Evolutionary conservation across 2,113 vertebrate genomes (phyloP).

Genomic region (Clinocottus analis): DNA sequence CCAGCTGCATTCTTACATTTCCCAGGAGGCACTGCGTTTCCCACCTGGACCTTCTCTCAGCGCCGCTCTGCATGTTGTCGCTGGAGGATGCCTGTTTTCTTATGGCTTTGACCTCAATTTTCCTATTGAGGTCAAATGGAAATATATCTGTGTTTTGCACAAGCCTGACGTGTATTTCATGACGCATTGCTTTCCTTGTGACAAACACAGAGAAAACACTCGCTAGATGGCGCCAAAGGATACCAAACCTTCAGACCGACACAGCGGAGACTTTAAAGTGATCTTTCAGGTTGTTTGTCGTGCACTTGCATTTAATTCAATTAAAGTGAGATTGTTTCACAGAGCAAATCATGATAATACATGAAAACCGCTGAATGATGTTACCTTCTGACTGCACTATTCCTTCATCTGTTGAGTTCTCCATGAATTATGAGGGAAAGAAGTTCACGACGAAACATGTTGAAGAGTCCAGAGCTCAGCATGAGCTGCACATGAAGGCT

Average conservation of each 20-base stretch:
- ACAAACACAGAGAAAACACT: neutral
- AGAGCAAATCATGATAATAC: neutral
- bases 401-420: neutral
- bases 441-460: neutral
- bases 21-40: neutral
- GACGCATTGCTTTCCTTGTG: neutral
- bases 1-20: neutral
- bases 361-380: neutral
- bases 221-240: conserved; percentile 66
- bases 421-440: neutral
- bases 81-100: conserved; percentile 1
- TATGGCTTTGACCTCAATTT: conserved; percentile 27
- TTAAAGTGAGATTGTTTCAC: neutral
- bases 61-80: neutral
- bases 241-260: conserved; percentile 2
- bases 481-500: neutral
- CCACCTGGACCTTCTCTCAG: conserved; percentile 26
- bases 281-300: neutral
- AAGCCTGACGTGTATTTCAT: conserved; percentile 19
- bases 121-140: neutral
- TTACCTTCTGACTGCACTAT: neutral
- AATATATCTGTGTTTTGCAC: neutral
- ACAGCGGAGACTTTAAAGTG: neutral
- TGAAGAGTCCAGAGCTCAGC: neutral
- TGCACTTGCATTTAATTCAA: neutral